These are phyloP conservation scores for Axis porcinus DNA, from an alignment of 2,113 vertebrate species.

Conservation along the genomic window DNA sequence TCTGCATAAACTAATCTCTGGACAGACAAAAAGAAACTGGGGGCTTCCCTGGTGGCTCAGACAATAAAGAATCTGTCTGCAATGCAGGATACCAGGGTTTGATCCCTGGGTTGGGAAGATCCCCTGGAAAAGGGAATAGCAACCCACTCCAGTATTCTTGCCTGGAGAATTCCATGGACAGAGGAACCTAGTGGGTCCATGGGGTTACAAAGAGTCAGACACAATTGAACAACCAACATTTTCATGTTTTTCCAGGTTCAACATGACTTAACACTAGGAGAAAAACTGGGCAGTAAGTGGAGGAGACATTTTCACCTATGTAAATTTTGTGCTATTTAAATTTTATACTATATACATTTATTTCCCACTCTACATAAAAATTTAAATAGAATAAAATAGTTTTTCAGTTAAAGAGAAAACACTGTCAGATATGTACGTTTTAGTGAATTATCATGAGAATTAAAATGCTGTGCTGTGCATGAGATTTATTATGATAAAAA, in stretches of 20 bases:
- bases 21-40: background rate
- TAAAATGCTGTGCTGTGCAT: background rate
- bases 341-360: background rate
- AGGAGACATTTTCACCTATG: background rate
- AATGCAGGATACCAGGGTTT: background rate
- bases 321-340: background rate
- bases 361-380: background rate
- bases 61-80: background rate
- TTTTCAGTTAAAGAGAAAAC: background rate
- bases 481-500: background rate
- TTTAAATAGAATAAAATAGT: background rate
- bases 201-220: background rate
- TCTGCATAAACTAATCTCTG: background rate
- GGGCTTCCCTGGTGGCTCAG: background rate
- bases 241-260: background rate
- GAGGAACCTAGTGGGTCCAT: background rate
- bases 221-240: background rate
- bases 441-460: slow-evolving; percentile 4
- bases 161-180: background rate
- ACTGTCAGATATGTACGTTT: background rate
- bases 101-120: background rate
- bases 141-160: background rate
- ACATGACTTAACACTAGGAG: background rate
- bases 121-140: background rate
- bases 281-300: background rate